Evolutionary conservation across 2,797 vertebrate species (phyloP).

Genomic region (Bufotes viridis): DNA sequence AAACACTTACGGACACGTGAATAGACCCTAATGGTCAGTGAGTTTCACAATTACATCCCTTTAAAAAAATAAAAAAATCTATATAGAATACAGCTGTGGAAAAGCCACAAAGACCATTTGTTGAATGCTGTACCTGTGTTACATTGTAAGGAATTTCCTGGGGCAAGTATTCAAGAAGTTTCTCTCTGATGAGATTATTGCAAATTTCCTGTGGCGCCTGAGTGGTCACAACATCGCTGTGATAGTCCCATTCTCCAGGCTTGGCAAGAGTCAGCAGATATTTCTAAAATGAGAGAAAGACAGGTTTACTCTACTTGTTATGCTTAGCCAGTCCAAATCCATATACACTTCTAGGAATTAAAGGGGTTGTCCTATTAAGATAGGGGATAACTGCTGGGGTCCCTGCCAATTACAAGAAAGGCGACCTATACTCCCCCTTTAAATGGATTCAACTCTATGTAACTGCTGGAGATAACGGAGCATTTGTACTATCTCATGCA

Average conservation of each 20-base stretch:
- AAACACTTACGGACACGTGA: no score
- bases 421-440: no score
- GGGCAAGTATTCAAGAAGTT: slow-evolving; percentile 87
- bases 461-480: no score
- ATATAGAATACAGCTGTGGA: not conserved
- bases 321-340: not conserved
- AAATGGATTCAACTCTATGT: no score
- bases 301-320: not conserved
- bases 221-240: slow-evolving; percentile 89
- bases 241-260: slow-evolving; percentile 89
- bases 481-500: no score
- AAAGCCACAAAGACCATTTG: not conserved
- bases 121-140: slow-evolving; percentile 77
- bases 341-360: not conserved
- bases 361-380: not conserved
- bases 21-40: no score
- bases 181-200: slow-evolving; percentile 84
- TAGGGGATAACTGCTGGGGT: no score
- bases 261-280: slow-evolving; percentile 85
- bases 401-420: no score
- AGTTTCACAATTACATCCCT: no score
- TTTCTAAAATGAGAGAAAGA: slow-evolving; percentile 70
- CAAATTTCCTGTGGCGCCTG: slow-evolving; percentile 90
- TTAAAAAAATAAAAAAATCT: not conserved
- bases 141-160: slow-evolving; percentile 90